phyloP scores from a whole-genome alignment of 1,140 invertebrate genomes.

The Drosophila sulfurigaster region DNA sequence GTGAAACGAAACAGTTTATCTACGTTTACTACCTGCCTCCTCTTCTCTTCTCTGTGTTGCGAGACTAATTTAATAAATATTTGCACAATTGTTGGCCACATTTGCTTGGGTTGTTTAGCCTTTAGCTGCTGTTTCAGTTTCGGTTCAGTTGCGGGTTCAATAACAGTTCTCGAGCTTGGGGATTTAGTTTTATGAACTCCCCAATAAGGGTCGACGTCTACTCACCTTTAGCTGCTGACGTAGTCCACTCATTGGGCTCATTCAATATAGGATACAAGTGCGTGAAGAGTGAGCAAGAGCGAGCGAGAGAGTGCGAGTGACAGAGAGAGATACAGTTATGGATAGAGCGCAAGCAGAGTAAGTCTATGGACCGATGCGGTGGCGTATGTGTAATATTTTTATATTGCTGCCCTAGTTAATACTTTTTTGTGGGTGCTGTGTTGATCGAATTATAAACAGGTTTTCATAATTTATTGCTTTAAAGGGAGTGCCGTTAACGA shows the following conservation, averaged over 20 bases:
- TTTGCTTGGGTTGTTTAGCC: slow-evolving; percentile 10
- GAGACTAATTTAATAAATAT: slow-evolving; percentile 68
- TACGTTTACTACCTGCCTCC: not conserved
- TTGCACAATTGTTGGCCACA: slow-evolving; percentile 59
- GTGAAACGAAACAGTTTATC: not conserved
- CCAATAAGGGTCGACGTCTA: slow-evolving; percentile 21
- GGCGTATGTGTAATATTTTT: slow-evolving; percentile 71
- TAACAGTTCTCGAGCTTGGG: not conserved
- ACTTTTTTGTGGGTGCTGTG: slow-evolving; percentile 22
- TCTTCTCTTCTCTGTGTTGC: no score
- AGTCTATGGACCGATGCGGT: slow-evolving; percentile 35
- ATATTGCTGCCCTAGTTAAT: slow-evolving; percentile 59
- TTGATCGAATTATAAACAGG: slow-evolving; percentile 18
- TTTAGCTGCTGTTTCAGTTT: slow-evolving; percentile 21
- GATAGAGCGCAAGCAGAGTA: slow-evolving; percentile 19
- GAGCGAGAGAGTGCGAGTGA: not conserved
- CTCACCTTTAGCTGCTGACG: slow-evolving; percentile 83
- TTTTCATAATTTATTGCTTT: not conserved
- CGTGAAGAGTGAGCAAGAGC: slow-evolving; percentile 7
- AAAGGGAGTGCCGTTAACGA: slow-evolving; percentile 1
- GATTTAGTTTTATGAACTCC: slow-evolving; percentile 8
- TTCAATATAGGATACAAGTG: slow-evolving; percentile 60
- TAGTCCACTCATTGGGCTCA: slow-evolving; percentile 84
- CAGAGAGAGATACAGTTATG: slow-evolving; percentile 4
- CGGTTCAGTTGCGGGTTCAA: slow-evolving; percentile 18